Evolutionary conservation across 2,888 invertebrate genomes (phyloP), one percentile per base, ranked within the genome.

Genomic region (Liposcelis brunnea): DNA sequence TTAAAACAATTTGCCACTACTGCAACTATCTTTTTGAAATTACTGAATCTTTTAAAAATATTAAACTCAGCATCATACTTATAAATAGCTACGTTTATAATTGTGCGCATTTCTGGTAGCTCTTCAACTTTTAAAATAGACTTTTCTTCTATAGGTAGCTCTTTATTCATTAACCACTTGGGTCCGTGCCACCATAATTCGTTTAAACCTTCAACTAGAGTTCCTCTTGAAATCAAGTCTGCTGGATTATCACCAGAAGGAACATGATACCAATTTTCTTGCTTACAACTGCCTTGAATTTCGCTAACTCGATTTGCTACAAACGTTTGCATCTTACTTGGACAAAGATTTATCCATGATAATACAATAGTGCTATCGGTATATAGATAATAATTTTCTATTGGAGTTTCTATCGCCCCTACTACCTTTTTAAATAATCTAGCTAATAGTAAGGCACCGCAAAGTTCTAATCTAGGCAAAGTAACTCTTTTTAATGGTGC

Each of bases 81-180:
- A n/a, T 6, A 12, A 6, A 6, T 35, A 15, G 7, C 35, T 35
- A 4, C 35, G 7, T 14, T 14, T 16, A n/a, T n/a, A n/a, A n/a
- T n/a, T n/a, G n/a, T n/a, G n/a, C n/a, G n/a, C n/a, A n/a, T n/a
- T n/a, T 15, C 35, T 7, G 15, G 7, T 26, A 8, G 26, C 4
- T 26, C 8, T 6, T 26, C 4, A 26, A n/a, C n/a, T 26, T 26
- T 26, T 26, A 8, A 15, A n/a, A n/a, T n/a, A n/a, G n/a, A n/a
- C n/a, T 35, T 35, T 10, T 35, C 10, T 35, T 15, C 14, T 7
- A 7, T 14, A 19, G 18, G 11, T 21, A 19, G 7, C 6, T 12
- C 16, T 7, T 14, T 3, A 12, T 6, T n/a, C 40, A 47, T n/a
- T n/a, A n/a, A 19, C 43, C 49, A 26, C 8, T 26, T 26, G 5